A percentile compares a stretch with the other conserved stretches of the same genome.
phyloP scores from a whole-genome alignment of 2,797 vertebrate genomes.

The Toxotes lorentzi region DNA sequence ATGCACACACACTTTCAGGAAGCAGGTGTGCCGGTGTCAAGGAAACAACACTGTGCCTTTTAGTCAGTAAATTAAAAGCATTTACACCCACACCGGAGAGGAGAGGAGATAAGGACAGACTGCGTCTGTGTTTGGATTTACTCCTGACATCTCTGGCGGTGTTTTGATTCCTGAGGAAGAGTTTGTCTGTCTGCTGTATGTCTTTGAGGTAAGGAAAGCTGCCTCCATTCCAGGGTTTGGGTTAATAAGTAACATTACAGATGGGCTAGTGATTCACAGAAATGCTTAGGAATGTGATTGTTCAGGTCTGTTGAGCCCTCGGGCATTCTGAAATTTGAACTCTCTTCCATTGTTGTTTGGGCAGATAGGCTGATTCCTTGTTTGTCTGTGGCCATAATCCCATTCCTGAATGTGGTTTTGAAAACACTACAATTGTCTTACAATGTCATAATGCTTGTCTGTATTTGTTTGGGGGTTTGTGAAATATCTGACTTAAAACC shows the following conservation, averaged over 20 bases:
- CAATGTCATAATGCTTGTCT: not conserved
- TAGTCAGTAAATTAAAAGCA: constrained; percentile 31
- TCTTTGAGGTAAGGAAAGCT: constrained; percentile 72
- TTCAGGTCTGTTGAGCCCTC: constrained; percentile 45
- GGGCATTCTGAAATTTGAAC: constrained; percentile 33
- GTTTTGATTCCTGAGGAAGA: constrained; percentile 50
- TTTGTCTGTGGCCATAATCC: constrained; percentile 26
- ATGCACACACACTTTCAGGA: constrained; percentile 57
- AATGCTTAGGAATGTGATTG: constrained; percentile 56
- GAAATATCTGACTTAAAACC: constrained; percentile 6
- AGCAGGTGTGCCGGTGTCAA: constrained; percentile 52
- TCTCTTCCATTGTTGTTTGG: constrained; percentile 10
- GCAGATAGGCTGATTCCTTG: constrained; percentile 24
- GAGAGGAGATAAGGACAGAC: constrained; percentile 33
- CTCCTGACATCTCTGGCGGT: constrained; percentile 33
- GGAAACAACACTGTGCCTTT: constrained; percentile 46
- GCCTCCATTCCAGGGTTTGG: constrained; percentile 36
- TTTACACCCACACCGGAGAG: constrained; percentile 4
- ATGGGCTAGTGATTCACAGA: constrained; percentile 30
- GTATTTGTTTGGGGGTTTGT: constrained; percentile 14
- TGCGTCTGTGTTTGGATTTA: constrained; percentile 48
- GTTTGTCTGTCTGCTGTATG: constrained; percentile 43
- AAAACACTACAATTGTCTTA: not conserved
- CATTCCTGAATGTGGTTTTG: not conserved
- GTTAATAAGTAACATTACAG: constrained; percentile 50